Evolutionary conservation across 2,888 invertebrate species (phyloP).

Genomic region (Cheilosia grossa): DNA sequence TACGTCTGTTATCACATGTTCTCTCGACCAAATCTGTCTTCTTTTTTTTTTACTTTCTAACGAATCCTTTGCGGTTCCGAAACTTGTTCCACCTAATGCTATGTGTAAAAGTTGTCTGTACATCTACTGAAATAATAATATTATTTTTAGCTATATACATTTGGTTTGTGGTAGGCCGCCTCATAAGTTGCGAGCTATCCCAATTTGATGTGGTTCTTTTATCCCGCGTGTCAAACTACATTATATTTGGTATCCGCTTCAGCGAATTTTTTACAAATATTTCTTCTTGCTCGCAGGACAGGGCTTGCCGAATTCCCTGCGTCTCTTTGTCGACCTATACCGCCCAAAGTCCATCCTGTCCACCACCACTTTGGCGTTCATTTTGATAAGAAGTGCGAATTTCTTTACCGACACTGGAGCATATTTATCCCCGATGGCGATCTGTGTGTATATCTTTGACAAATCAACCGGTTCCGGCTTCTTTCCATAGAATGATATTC

Average conservation of each 20-base stretch:
- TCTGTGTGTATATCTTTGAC: slow-evolving; percentile 77
- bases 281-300: slow-evolving; percentile 78
- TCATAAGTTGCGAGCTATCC: background rate
- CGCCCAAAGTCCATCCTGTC: slow-evolving; percentile 65
- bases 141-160: slow-evolving; percentile 34
- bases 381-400: slow-evolving; percentile 77
- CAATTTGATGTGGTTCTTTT: too few species aligned
- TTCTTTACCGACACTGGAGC: slow-evolving; percentile 77
- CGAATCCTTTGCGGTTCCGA: background rate
- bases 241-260: background rate
- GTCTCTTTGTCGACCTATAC: slow-evolving; percentile 49
- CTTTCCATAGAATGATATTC: slow-evolving; percentile 76
- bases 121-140: slow-evolving; percentile 5
- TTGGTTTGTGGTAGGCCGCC: slow-evolving; percentile 8
- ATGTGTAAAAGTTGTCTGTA: slow-evolving; percentile 16
- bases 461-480: slow-evolving; percentile 75
- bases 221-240: too few species aligned
- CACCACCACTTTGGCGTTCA: slow-evolving; percentile 76
- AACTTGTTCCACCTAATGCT: background rate
- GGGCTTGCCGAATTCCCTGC: slow-evolving; percentile 49
- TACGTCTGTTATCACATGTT: slow-evolving; percentile 28
- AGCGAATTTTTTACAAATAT: slow-evolving; percentile 44
- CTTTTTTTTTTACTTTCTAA: background rate
- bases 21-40: slow-evolving; percentile 8
- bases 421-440: slow-evolving; percentile 76